phyloP scores from a whole-genome alignment of 2,888 invertebrate genomes.

The Patella depressa region DNA sequence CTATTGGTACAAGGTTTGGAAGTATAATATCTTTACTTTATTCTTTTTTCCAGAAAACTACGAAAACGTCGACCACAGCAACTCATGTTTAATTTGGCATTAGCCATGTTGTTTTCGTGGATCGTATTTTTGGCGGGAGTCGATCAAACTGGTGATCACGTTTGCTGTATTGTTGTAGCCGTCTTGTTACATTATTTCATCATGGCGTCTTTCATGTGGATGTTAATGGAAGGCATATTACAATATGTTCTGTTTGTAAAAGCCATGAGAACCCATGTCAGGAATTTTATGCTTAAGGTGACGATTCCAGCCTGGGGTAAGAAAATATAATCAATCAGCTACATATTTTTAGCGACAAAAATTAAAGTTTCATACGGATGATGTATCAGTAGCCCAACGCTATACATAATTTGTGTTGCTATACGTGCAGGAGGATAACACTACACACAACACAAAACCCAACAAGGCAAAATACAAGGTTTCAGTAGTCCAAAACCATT shows the following conservation, averaged over 20 bases:
- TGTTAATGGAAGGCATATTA: slow-evolving; percentile 79
- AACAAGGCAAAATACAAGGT: no score
- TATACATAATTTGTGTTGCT: no score
- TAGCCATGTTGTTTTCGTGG: slow-evolving; percentile 77
- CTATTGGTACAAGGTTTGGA: neutral
- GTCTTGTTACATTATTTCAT: slow-evolving; percentile 79
- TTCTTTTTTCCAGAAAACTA: slow-evolving; percentile 72
- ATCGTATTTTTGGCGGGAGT: slow-evolving; percentile 70
- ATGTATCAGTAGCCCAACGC: no score
- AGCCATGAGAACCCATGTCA: slow-evolving; percentile 76
- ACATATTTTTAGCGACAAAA: no score
- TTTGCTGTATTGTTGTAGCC: slow-evolving; percentile 76
- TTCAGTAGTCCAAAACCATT: no score
- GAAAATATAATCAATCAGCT: slow-evolving; percentile 21
- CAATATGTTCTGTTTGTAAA: slow-evolving; percentile 80
- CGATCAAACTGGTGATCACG: slow-evolving; percentile 62
- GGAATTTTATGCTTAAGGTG: slow-evolving; percentile 78
- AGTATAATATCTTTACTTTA: neutral
- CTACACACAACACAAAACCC: no score
- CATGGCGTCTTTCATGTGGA: slow-evolving; percentile 75
- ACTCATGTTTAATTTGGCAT: slow-evolving; percentile 78
- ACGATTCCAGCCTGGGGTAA: slow-evolving; percentile 78
- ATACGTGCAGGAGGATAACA: no score
- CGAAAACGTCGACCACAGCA: slow-evolving; percentile 78
- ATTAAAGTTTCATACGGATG: no score